Evolutionary conservation across 2,113 vertebrate genomes (phyloP).

Genomic region (Scomber scombrus): DNA sequence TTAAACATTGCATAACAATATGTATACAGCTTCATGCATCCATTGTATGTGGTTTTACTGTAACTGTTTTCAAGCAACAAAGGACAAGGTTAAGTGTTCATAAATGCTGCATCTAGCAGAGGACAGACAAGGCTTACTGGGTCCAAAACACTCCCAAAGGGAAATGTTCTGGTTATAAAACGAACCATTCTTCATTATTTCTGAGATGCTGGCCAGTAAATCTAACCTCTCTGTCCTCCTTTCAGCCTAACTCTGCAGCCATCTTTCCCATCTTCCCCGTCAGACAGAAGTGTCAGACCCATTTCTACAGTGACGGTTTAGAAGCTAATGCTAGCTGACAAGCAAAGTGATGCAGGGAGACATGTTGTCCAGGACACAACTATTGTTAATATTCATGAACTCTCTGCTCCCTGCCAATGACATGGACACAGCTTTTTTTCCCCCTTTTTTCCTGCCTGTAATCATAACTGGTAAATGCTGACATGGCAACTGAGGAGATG

Average conservation of each 20-base stretch:
- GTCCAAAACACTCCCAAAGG: slow-evolving; percentile 42
- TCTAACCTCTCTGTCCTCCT: slow-evolving; percentile 43
- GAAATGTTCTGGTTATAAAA: slow-evolving; percentile 40
- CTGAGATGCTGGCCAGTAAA: slow-evolving; percentile 37
- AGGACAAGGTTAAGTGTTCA: background rate
- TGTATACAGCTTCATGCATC: background rate
- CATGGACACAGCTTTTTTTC: background rate
- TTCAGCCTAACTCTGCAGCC: slow-evolving; percentile 47
- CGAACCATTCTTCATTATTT: slow-evolving; percentile 35
- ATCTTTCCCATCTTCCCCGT: slow-evolving; percentile 56
- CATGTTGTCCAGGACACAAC: slow-evolving; percentile 28
- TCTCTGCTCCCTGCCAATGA: slow-evolving; percentile 21
- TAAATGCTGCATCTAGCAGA: slow-evolving; percentile 4
- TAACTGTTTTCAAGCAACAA: slow-evolving; percentile 2
- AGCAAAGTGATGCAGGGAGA: slow-evolving; percentile 56
- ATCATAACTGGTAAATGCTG: slow-evolving; percentile 32
- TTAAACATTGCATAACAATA: slow-evolving; percentile 1
- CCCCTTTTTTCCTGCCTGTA: background rate
- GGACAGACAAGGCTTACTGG: background rate
- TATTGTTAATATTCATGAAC: slow-evolving; percentile 63
- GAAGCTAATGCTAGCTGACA: slow-evolving; percentile 72
- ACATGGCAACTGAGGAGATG: background rate
- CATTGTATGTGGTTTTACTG: background rate
- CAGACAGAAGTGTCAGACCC: slow-evolving; percentile 66
- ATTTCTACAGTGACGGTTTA: slow-evolving; percentile 58